Percentiles rank a stretch among this genome's conserved stretches.
Evolutionary conservation across 2,113 vertebrate genomes (phyloP).

Genomic region (Protobothrops mucrosquamatus): DNA sequence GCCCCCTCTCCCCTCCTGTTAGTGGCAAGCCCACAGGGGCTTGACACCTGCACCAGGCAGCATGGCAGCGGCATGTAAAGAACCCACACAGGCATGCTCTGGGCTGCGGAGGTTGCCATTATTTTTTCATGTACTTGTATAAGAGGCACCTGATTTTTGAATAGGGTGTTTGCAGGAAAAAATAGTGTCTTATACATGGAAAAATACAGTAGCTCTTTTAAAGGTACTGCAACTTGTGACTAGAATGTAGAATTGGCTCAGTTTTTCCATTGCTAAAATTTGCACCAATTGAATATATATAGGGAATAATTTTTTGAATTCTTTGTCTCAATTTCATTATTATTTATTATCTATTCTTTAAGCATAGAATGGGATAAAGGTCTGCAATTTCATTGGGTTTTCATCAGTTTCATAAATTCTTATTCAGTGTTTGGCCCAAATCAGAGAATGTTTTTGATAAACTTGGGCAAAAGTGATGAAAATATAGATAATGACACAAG

Average conservation of each 20-base stretch:
- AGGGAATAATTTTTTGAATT: neutral
- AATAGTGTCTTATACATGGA: too few species aligned
- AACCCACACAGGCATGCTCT: too few species aligned
- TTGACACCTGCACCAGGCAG: too few species aligned
- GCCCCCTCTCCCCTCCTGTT: too few species aligned
- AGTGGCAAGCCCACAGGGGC: too few species aligned
- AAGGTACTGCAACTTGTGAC: neutral
- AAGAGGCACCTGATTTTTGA: too few species aligned
- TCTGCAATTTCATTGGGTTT: conserved; percentile 2
- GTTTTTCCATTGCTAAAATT: neutral
- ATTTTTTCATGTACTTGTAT: too few species aligned
- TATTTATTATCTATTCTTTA: neutral
- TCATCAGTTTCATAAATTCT: neutral
- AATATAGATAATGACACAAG: fast-evolving
- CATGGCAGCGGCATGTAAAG: too few species aligned
- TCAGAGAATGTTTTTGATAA: conserved; percentile 1
- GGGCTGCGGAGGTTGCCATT: too few species aligned
- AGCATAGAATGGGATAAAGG: neutral
- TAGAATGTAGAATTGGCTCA: neutral
- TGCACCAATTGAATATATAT: neutral
- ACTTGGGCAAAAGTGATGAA: neutral
- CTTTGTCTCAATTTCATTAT: neutral
- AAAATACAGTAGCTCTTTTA: neutral
- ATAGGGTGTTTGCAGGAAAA: too few species aligned
- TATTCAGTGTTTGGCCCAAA: conserved; percentile 2